Evolutionary conservation across 2,888 invertebrate genomes (phyloP).

Genomic region (Eueremaeus valkanovi): DNA sequence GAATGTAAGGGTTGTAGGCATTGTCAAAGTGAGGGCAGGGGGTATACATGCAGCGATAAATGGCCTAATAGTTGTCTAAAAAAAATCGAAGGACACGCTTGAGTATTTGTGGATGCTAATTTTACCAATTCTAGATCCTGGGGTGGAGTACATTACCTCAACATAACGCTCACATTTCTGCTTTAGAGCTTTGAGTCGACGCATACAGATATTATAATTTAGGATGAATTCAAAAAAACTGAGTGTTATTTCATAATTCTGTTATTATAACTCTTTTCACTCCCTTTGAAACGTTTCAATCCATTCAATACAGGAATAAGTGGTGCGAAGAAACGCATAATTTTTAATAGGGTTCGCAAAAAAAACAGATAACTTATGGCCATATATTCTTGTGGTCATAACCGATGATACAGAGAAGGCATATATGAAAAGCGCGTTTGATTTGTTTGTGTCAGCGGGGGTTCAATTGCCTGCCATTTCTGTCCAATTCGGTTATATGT

Average conservation of each 20-base stretch:
- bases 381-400: slow-evolving; percentile 10
- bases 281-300: neutral
- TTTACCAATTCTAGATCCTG: too few species aligned
- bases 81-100: too few species aligned
- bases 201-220: too few species aligned
- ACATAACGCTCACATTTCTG: too few species aligned
- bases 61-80: too few species aligned
- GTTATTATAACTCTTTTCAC: slow-evolving; percentile 17
- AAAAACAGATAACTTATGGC: neutral
- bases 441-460: slow-evolving; percentile 27
- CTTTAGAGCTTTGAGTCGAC: too few species aligned
- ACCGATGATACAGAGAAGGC: neutral
- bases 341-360: neutral
- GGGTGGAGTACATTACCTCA: too few species aligned
- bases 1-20: too few species aligned
- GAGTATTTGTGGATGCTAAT: too few species aligned
- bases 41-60: too few species aligned
- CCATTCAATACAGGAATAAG: neutral
- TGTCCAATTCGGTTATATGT: slow-evolving; percentile 15
- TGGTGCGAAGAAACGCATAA: slow-evolving; percentile 31
- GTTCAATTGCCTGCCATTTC: slow-evolving; percentile 35
- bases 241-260: slow-evolving; percentile 7
- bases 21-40: too few species aligned
- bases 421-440: neutral
- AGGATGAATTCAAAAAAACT: too few species aligned